Conservation (phyloP, 1,140 invertebrate genomes). For the Thrips palmi region DNA sequence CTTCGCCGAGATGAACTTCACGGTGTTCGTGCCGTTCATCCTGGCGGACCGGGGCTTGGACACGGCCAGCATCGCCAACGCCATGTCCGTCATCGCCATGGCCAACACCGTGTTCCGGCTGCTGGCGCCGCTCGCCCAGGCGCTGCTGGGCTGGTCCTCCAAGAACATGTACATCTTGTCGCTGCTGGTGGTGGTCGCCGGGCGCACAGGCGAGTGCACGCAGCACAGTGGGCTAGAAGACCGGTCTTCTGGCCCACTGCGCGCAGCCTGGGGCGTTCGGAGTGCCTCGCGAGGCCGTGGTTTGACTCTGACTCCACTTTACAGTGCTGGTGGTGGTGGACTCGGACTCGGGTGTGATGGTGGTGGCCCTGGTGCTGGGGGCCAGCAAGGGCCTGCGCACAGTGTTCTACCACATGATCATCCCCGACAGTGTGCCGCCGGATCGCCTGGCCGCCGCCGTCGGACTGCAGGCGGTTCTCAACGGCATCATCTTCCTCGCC, state of each 20-base stretch:
- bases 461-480: conserved; percentile 39
- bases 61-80: conserved; percentile 21
- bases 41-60: conserved; percentile 37
- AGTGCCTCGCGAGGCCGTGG: too few species aligned
- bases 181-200: not conserved
- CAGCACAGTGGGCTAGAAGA: too few species aligned
- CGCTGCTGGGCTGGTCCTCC: not conserved
- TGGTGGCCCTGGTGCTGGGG: conserved; percentile 31
- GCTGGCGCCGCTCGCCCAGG: conserved; percentile 32
- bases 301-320: too few species aligned
- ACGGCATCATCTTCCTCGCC: conserved; percentile 34
- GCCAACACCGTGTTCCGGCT: conserved; percentile 18
- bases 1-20: conserved; percentile 48
- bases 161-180: not conserved
- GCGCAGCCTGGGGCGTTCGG: too few species aligned
- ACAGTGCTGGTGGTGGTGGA: too few species aligned
- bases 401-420: conserved; percentile 44
- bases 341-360: conserved; percentile 18
- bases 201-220: not conserved
- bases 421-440: conserved; percentile 42
- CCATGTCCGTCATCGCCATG: conserved; percentile 15
- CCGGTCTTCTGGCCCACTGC: too few species aligned
- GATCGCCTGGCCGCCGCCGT: conserved; percentile 42
- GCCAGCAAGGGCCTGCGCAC: conserved; percentile 46
- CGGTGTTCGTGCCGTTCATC: conserved; percentile 41